phyloP scores from a whole-genome alignment of 2,888 invertebrate species.

The Allolobophora icterica region DNA sequence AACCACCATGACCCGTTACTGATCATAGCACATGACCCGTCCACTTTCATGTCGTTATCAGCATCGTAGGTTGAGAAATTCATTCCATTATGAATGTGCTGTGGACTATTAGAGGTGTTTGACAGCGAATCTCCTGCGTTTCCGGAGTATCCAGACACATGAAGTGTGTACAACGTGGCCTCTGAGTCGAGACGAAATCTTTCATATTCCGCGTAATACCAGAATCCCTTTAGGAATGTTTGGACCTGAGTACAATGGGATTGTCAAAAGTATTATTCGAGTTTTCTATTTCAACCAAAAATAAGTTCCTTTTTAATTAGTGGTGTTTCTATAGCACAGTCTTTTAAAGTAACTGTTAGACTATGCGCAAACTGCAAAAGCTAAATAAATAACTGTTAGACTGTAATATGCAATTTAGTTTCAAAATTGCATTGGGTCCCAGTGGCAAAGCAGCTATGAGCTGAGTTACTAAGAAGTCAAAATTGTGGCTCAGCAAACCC shows the following conservation, averaged over 20 bases:
- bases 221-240: background rate
- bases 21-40: background rate
- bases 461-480: no score
- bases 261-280: no score
- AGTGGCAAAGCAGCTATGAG: no score
- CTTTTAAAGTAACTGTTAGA: no score
- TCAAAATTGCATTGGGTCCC: no score
- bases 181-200: background rate
- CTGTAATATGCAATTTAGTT: no score
- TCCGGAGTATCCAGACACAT: background rate
- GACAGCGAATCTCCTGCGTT: conserved; percentile 10
- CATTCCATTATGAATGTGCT: background rate
- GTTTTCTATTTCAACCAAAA: no score
- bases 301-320: no score
- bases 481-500: no score
- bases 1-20: background rate
- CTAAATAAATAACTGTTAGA: no score
- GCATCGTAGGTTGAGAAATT: background rate
- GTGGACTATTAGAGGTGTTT: background rate
- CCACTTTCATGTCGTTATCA: background rate
- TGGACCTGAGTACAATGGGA: background rate
- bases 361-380: no score
- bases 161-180: background rate
- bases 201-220: conserved; percentile 12
- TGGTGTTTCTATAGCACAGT: no score